Evolutionary conservation across 2,797 vertebrate species (phyloP), one percentile per base, ranked within the genome.

Genomic region (Aphelocoma californica): DNA sequence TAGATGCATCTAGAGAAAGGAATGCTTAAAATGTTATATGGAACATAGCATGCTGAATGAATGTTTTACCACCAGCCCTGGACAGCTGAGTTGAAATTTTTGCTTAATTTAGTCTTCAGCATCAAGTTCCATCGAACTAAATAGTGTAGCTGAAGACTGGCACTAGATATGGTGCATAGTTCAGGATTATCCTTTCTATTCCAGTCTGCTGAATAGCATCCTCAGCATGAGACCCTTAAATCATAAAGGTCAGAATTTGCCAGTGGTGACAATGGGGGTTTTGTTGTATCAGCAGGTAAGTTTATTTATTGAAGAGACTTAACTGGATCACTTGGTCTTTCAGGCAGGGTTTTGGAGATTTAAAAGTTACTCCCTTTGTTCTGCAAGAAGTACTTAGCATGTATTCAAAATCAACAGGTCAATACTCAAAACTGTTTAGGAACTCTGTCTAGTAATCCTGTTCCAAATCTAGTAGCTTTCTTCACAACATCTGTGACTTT

Each of bases 81-180:
- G 38, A 66, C 44, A 88, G n/a, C 36, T 38, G n/a, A 79, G 28
- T 44, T 83, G 54, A 66, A 80, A 45, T 71, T 73, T 88, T 81
- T 80, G 20, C 51, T 95, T 81, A 69, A 86, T 69, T 92, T 57
- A 67, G n/a, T 81, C 57, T 95, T 90, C 48, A 81, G 19, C n/a
- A 18, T 91, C 12, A 51, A 51, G 45, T 87, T 79, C 32, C 42
- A 40, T 78, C 28, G 38, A 48, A 53, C 48, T 60, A 57, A 73
- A 57, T 71, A n/a, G 57, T 88, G 32, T 53, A 77, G 70, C 36
- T 86, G 69, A 92, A 73, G 28, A 62, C 40, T 84, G 40, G 15
- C 79, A 74, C 31, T 61, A 81, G 26, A 18, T 74, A 19, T 6
- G 8, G 56, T 42, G 16, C 47, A 7, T 36, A 86, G 67, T 79